A percentile compares a stretch with the other conserved stretches of the same genome.
phyloP scores from a whole-genome alignment of 2,888 invertebrate genomes.

The Cremastinae sp. region DNA sequence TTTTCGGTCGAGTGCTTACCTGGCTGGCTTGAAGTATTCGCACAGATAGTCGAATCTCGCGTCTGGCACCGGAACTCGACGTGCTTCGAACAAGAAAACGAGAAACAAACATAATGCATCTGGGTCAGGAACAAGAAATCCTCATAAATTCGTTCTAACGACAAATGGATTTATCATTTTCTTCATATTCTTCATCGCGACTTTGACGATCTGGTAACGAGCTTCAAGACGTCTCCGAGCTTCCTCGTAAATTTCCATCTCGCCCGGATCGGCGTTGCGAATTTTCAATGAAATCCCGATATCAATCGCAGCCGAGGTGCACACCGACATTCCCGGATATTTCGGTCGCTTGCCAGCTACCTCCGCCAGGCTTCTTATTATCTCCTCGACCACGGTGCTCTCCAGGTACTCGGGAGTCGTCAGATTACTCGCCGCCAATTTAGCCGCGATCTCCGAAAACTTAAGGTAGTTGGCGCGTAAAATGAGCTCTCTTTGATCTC shows the following conservation, averaged over 20 bases:
- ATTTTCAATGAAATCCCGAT: slow-evolving; percentile 84
- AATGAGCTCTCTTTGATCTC: no score
- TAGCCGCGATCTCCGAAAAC: slow-evolving; percentile 77
- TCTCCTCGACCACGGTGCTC: slow-evolving; percentile 82
- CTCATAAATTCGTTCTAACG: slow-evolving; percentile 10
- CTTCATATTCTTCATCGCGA: slow-evolving; percentile 81
- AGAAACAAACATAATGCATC: slow-evolving; percentile 64
- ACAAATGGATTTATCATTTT: slow-evolving; percentile 82
- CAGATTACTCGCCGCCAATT: slow-evolving; percentile 81
- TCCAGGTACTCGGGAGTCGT: slow-evolving; percentile 85
- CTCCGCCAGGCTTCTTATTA: slow-evolving; percentile 83
- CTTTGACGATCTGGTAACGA: slow-evolving; percentile 79
- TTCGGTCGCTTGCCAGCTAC: slow-evolving; percentile 83
- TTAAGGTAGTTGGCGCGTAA: no score
- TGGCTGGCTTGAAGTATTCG: slow-evolving; percentile 95
- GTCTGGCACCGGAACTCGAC: slow-evolving; percentile 99
- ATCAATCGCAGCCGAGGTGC: slow-evolving; percentile 82
- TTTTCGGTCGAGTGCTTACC: slow-evolving; percentile 83
- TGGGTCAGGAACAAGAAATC: slow-evolving; percentile 47
- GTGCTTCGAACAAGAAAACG: slow-evolving; percentile 82
- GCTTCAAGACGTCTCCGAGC: slow-evolving; percentile 78
- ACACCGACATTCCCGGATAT: slow-evolving; percentile 83
- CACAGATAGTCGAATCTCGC: slow-evolving; percentile 95
- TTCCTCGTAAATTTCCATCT: slow-evolving; percentile 78
- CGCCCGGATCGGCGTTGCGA: slow-evolving; percentile 76